A percentile compares a stretch with the other conserved stretches of the same genome.
Conservation (phyloP, 2,113 vertebrate species). For the Seriola dumerili region DNA sequence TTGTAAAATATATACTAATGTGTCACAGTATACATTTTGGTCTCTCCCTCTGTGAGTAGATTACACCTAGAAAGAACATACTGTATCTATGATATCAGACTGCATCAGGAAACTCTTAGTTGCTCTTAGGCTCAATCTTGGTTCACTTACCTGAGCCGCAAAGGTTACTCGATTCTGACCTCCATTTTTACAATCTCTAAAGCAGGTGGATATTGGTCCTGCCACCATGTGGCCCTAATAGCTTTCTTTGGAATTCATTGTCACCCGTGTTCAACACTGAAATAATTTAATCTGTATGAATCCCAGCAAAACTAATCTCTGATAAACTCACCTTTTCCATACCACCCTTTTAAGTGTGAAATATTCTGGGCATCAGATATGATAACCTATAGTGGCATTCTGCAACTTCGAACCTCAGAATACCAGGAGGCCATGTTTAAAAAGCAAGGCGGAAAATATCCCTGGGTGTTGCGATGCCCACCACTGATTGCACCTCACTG, state of each 20-base stretch:
- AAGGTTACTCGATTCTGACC: constrained; percentile 55
- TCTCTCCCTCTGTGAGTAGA: background rate
- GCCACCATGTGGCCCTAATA: constrained; percentile 27
- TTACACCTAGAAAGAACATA: background rate
- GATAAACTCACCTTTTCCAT: constrained; percentile 48
- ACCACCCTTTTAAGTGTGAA: constrained; percentile 27
- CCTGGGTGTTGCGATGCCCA: constrained; percentile 19
- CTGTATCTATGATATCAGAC: constrained; percentile 6
- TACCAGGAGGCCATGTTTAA: constrained; percentile 7
- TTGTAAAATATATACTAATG: background rate
- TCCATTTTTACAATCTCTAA: constrained; percentile 61
- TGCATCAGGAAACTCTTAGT: constrained; percentile 7
- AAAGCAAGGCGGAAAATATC: constrained; percentile 27
- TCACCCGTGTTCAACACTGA: constrained; percentile 26
- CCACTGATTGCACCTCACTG: constrained; percentile 47
- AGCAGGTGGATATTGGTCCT: constrained; percentile 6
- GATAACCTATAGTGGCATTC: constrained; percentile 15
- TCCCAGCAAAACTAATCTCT: constrained; percentile 43
- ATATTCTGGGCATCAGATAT: constrained; percentile 40
- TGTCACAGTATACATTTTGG: background rate
- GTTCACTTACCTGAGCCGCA: constrained; percentile 45
- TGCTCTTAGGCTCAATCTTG: constrained; percentile 33
- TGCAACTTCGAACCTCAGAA: constrained; percentile 22
- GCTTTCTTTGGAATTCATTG: constrained; percentile 21
- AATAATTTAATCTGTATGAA: constrained; percentile 52